A percentile compares a stretch with the other conserved stretches of the same genome.
phyloP scores from a whole-genome alignment of 2,113 vertebrate species.

The Trichechus manatus region DNA sequence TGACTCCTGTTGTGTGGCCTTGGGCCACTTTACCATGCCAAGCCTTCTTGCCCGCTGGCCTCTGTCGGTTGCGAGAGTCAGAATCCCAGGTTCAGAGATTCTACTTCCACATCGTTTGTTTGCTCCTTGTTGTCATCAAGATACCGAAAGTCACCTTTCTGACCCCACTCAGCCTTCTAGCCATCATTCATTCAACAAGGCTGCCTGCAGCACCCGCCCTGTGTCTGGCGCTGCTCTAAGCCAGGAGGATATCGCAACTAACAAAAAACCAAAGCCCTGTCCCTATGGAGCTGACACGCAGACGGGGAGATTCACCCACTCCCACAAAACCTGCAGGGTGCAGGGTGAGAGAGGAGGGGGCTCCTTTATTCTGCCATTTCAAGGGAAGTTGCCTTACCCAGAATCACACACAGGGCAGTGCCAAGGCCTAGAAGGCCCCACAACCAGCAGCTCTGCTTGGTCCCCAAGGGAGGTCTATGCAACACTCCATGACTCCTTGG shows the following conservation, averaged over 20 bases:
- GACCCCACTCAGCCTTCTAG: neutral
- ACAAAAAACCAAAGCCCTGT: neutral
- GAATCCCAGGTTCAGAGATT: neutral
- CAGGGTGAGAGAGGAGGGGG: accelerated
- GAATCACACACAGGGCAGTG: neutral
- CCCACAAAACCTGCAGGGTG: neutral
- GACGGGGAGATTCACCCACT: neutral
- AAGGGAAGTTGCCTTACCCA: neutral
- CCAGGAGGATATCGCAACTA: neutral
- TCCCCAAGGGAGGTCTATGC: neutral
- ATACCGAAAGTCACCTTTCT: neutral
- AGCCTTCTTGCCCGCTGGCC: neutral
- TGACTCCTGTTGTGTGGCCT: neutral
- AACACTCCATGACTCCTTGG: neutral
- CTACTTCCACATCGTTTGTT: neutral
- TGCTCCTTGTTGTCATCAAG: neutral
- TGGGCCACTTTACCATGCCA: accelerated
- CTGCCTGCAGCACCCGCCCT: neutral
- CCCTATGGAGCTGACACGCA: neutral
- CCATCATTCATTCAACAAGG: neutral
- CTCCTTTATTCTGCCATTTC: neutral
- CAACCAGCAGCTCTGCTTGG: neutral
- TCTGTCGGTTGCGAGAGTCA: neutral
- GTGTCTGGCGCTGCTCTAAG: neutral
- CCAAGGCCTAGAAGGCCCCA: neutral